A percentile compares a stretch with the other conserved stretches of the same genome.
phyloP scores from a whole-genome alignment of 1,140 invertebrate genomes.

The Rhynchophorus ferrugineus region DNA sequence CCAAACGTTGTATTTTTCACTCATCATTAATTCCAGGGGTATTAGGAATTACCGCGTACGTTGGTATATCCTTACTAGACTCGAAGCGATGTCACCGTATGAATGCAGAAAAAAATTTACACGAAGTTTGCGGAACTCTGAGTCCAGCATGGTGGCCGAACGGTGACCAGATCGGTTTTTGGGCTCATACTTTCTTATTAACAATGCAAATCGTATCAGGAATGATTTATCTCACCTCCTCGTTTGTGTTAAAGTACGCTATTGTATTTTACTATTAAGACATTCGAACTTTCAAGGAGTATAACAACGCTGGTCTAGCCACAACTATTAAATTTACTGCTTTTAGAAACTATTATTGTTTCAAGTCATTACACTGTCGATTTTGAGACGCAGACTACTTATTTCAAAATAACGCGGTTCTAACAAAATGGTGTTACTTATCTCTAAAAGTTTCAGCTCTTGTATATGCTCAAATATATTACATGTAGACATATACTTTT shows the following conservation, averaged over 20 bases:
- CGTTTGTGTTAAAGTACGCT: background rate
- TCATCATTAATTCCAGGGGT: background rate
- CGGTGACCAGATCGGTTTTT: background rate
- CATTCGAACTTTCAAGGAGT: background rate
- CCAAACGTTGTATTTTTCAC: too few species aligned
- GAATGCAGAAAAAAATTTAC: background rate
- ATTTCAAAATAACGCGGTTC: too few species aligned
- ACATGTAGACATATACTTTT: too few species aligned
- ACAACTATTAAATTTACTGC: too few species aligned
- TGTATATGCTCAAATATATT: too few species aligned
- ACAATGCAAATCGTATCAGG: background rate
- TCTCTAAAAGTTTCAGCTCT: too few species aligned
- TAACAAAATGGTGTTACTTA: too few species aligned
- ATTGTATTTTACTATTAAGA: too few species aligned
- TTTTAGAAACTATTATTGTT: too few species aligned
- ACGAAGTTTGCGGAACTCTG: background rate
- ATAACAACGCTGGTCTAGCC: too few species aligned
- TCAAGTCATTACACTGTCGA: too few species aligned
- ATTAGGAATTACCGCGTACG: background rate
- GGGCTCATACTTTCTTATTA: background rate
- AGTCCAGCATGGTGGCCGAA: background rate
- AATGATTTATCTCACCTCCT: background rate
- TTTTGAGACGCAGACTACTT: too few species aligned
- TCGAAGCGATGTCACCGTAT: background rate
- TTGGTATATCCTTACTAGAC: background rate